Conservation (phyloP, 2,797 vertebrate species). For the Lophotriccus pileatus region DNA sequence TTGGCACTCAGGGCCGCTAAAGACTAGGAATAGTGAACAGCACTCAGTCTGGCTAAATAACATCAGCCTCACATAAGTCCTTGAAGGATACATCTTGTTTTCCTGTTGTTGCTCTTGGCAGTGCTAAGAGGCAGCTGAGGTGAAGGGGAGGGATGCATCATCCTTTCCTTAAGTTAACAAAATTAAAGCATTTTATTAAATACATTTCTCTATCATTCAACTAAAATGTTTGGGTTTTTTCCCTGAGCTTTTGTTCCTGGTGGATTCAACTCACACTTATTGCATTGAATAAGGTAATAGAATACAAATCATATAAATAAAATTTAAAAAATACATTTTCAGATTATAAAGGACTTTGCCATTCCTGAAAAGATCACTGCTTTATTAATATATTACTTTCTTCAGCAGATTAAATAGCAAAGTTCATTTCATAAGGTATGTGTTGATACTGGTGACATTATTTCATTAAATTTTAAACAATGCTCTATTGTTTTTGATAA, state of each 20-base stretch:
- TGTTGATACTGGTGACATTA: not conserved
- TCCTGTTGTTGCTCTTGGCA: not conserved
- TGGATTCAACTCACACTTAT: not conserved
- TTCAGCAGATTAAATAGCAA: not conserved
- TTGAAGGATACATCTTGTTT: not conserved
- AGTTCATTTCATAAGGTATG: not conserved
- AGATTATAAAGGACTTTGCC: not conserved
- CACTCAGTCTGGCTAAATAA: not conserved
- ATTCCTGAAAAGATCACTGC: not conserved
- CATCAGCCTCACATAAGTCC: not conserved
- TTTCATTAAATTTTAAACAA: conserved; percentile 52
- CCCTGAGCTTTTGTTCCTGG: not conserved
- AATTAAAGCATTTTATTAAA: not conserved
- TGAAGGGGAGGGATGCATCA: accelerated
- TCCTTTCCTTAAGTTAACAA: not conserved
- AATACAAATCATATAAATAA: not conserved
- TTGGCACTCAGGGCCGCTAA: not conserved
- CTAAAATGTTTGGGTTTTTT: accelerated
- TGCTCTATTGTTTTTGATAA: not conserved
- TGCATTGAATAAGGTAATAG: not conserved
- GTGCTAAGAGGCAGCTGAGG: not conserved
- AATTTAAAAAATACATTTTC: not conserved
- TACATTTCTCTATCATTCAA: not conserved
- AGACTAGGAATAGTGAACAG: not conserved
- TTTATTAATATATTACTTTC: not conserved